Base-by-base conservation (phyloP, 2,888 invertebrate genomes). In the Athrips mouffetella region DNA sequence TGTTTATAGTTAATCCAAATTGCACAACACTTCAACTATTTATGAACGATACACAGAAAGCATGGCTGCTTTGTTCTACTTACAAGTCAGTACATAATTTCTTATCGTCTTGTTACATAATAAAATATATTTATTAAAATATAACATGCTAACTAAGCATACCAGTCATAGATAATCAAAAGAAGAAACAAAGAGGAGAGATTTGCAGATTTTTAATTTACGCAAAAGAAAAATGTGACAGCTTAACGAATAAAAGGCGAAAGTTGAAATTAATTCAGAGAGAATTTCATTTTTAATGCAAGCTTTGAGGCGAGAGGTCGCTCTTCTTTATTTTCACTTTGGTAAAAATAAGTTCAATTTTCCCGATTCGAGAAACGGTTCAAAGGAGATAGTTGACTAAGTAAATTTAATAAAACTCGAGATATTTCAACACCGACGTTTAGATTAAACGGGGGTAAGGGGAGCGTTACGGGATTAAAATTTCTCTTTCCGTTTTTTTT, bases 1-100 rank as follows among this genome's bases (percentile, higher is more conserved):
- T 50, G 47, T 59, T 56, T 56, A 55, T 54, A 60, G 50, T 51
- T 53, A 44, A 57, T 60, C 57, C 44, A 55, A 57, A 56, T 59
- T 44, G 51, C 45, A 45, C 52, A 55, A 40, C 46, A 45, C 48
- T 55, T 57, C 49, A 48, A 54, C 47, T 48, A 51, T 49, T 49
- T 49, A 37, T 13, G 39, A 49, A n/a, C 3, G 13, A 30, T 23
- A 39, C 42, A 37, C 11, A 4, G 35, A 18, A 35, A 15, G 16
- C 15, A 16, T 13, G 15, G 15, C 31, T 31, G 35, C 10, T 35
- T 31, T 31, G 13, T 31, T 11, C 16, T 11, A 31, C 15, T 31
- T 31, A n/a, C n/a, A n/a, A n/a, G n/a, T n/a, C n/a, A n/a, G n/a
- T n/a, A n/a, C n/a, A n/a, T n/a, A n/a, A n/a, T n/a, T n/a, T n/a